phyloP scores from a whole-genome alignment of 2,888 invertebrate genomes.

The Meteorus cinctellus region DNA sequence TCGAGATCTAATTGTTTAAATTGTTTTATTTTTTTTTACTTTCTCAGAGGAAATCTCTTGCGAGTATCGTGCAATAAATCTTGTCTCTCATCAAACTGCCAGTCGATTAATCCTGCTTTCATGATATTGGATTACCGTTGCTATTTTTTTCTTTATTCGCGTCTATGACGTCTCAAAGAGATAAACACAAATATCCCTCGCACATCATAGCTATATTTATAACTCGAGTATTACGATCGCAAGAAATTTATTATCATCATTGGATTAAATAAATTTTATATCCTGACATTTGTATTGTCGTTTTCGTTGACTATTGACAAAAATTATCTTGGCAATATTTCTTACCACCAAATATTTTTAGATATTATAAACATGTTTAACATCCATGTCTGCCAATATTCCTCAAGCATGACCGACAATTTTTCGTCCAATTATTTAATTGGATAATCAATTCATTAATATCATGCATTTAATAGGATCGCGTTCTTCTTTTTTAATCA shows the following conservation, averaged over 20 bases:
- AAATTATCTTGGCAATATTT: conserved; percentile 38
- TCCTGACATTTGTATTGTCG: not conserved
- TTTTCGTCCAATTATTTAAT: not conserved
- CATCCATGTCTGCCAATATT: conserved; percentile 32
- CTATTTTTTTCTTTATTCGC: conserved; percentile 5
- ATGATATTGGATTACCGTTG: not conserved
- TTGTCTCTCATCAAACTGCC: conserved; percentile 20
- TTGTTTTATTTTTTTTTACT: conserved; percentile 2
- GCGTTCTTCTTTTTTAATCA: not conserved
- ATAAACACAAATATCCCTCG: not conserved
- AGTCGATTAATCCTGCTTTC: conserved; percentile 33
- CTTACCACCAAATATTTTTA: conserved; percentile 23
- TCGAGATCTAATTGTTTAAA: conserved; percentile 5
- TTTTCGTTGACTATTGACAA: conserved; percentile 21
- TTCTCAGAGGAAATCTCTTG: not conserved
- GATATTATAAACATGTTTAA: not conserved
- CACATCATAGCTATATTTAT: conserved; percentile 29
- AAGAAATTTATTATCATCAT: conserved; percentile 3
- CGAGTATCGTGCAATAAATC: conserved; percentile 17
- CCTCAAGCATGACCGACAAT: conserved; percentile 14
- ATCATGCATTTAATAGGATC: not conserved
- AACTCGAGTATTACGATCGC: not conserved
- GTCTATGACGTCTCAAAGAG: not conserved
- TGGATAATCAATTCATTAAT: not conserved
- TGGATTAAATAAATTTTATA: not conserved